Base-by-base conservation (phyloP, 2,797 vertebrate species). In the Morelia viridis region DNA sequence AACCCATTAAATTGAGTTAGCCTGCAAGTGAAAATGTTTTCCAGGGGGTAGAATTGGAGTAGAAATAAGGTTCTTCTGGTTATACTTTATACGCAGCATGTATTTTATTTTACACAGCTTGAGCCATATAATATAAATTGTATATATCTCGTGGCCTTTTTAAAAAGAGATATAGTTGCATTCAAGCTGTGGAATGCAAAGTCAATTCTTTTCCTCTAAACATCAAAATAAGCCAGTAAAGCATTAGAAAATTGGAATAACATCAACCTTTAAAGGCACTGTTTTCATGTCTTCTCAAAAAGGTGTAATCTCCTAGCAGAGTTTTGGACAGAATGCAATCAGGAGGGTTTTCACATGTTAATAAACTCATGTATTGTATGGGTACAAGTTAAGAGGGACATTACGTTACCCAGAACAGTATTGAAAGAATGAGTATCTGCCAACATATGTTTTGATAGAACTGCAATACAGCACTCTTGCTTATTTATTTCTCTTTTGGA, bases 291-390 rank as follows among this genome's bases (percentile, higher is more conserved):
- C 96, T 94, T 97, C 95, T 22, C 97, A 95, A 97, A 96, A 97
- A 98, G 96, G 95, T 97, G 95, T 98, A 97, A 98, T 97, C 96
- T 96, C 96, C 96, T 98, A 97, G 96, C 95, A 98, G 95, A 93
- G 96, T 92, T 96, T 96, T 62, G 97, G 97, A 98, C 97, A 96
- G 97, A 98, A 98, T 97, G 96, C 96, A 98, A 98, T 97, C 93
- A 97, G 94, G 96, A 84, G 97, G 97, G 97, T 98, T 98, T 97
- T 97, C 53, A 3, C 5, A 71, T 0, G 0, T 86, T 91, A 83
- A 65, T 90, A 90, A 84, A 85, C 17, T 85, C 28, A 22, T 24
- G 10, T 26, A 41, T 76, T 76, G 68, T 31, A 68, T 15, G 11
- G 28, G 12, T 68, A 68, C 28, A 68, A 31, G 12, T 22, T 41